These are phyloP conservation scores for Dendrocincla fuliginosa DNA, from an alignment of 2,797 vertebrate genomes.

Conservation along the genomic window DNA sequence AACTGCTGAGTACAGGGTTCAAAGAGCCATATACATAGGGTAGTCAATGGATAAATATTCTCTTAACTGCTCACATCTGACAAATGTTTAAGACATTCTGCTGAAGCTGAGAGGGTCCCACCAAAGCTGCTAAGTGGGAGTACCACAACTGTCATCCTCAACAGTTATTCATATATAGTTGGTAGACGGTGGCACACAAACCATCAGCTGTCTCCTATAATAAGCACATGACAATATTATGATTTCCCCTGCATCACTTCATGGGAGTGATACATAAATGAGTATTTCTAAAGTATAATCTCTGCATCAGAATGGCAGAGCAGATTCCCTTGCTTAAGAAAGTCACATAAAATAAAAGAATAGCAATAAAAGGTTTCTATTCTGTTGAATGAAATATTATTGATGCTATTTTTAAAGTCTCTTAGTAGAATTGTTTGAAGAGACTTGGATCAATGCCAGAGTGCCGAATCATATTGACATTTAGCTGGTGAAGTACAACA, in stretches of 20 bases:
- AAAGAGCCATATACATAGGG: not conserved
- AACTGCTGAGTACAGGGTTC: not conserved
- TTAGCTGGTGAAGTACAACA: not conserved
- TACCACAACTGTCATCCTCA: constrained; percentile 7
- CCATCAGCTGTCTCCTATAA: not conserved
- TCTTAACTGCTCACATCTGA: not conserved
- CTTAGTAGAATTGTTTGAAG: not conserved
- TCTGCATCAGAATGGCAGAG: not conserved
- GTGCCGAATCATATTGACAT: not conserved
- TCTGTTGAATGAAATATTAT: not conserved
- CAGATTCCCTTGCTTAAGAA: not conserved
- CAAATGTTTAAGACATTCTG: not conserved
- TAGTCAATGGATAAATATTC: not conserved
- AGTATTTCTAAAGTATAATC: not conserved
- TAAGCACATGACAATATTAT: constrained; percentile 34
- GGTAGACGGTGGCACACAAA: not conserved
- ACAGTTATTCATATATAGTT: not conserved
- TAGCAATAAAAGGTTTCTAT: not conserved
- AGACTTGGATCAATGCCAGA: not conserved
- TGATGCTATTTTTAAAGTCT: not conserved
- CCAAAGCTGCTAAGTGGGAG: constrained; percentile 42
- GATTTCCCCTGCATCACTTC: not conserved
- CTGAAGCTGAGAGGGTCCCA: not conserved
- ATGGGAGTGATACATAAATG: not conserved
- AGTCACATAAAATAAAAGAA: not conserved